Conservation (phyloP, 2,113 vertebrate species). For the Boleophthalmus pectinirostris region DNA sequence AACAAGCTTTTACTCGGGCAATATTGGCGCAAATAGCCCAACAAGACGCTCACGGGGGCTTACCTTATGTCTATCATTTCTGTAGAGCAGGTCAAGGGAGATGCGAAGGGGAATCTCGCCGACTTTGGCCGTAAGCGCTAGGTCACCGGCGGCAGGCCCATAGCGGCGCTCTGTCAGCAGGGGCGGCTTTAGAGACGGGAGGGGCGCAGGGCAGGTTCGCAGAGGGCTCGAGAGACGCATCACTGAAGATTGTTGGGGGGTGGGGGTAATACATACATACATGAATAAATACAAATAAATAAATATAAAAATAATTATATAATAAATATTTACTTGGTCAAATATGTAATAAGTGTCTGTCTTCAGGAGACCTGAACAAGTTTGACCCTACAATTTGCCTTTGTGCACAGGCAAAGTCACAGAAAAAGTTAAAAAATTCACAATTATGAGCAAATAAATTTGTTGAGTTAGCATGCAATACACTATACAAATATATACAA, state of each 20-base stretch:
- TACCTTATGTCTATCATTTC: conserved; percentile 46
- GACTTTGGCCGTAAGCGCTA: conserved; percentile 31
- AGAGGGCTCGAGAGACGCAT: neutral
- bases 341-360: no score
- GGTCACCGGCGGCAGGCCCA: conserved; percentile 54
- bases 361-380: no score
- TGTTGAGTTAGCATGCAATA: no score
- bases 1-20: neutral
- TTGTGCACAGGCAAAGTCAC: no score
- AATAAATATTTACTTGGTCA: no score
- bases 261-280: no score
- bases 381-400: no score
- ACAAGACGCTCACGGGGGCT: conserved; percentile 9
- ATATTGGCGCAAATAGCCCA: no score
- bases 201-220: neutral
- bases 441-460: neutral
- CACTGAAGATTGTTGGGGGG: neutral
- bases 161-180: conserved; percentile 19
- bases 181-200: neutral
- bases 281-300: no score
- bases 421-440: neutral
- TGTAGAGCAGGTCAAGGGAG: conserved; percentile 8
- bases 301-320: no score
- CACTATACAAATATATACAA: no score
- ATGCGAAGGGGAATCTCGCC: conserved; percentile 10